A percentile compares a stretch with the other conserved stretches of the same genome.
Evolutionary conservation across 2,797 vertebrate genomes (phyloP).

Genomic region (Enteromius fasciolatus): DNA sequence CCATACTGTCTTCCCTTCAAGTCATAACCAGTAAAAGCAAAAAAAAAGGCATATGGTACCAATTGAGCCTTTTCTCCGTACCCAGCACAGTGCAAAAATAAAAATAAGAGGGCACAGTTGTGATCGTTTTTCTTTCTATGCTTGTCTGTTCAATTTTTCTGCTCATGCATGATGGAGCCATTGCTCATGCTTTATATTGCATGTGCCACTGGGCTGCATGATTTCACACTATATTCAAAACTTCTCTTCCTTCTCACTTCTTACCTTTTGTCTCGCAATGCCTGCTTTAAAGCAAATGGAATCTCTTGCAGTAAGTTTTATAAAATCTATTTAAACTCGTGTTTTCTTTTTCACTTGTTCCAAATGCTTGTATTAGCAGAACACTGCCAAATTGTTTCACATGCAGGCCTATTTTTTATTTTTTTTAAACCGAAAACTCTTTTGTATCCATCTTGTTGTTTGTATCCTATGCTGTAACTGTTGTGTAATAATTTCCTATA

Average conservation of each 20-base stretch:
- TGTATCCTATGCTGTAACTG: neutral
- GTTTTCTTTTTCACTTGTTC: neutral
- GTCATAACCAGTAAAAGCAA: neutral
- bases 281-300: conserved; percentile 99
- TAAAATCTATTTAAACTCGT: conserved; percentile 62
- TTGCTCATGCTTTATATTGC: conserved; percentile 56
- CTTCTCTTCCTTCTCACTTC: conserved; percentile 76
- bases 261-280: conserved; percentile 84
- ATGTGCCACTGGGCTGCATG: conserved; percentile 80
- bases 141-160: conserved; percentile 65
- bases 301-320: conserved; percentile 97
- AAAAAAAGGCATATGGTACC: neutral
- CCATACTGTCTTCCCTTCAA: neutral
- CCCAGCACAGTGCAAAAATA: conserved; percentile 65
- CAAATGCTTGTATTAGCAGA: conserved; percentile 1
- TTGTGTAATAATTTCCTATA: neutral
- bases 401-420: neutral
- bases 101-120: conserved; percentile 40
- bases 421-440: neutral
- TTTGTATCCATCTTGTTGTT: neutral
- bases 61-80: neutral
- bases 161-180: conserved; percentile 63
- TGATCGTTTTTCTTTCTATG: conserved; percentile 68
- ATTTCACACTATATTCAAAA: conserved; percentile 81
- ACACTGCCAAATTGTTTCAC: neutral